Percentiles rank a stretch among this genome's conserved stretches.
These are phyloP conservation scores for Lucilia sericata DNA, from an alignment of 1,140 invertebrate genomes.

Conservation along the genomic window DNA sequence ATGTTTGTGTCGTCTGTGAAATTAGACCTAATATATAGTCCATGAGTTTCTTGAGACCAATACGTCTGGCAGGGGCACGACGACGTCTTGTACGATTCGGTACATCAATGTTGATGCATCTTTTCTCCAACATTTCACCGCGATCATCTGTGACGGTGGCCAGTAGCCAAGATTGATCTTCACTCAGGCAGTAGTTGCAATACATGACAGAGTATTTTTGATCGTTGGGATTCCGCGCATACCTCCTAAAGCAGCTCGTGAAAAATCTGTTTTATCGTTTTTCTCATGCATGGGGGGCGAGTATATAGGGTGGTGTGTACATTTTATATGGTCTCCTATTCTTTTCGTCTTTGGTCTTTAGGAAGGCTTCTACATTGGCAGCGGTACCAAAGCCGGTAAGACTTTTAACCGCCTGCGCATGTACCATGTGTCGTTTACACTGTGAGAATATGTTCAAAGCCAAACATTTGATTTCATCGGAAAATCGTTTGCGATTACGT, in stretches of 20 bases:
- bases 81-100: constrained; percentile 88
- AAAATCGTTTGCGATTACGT: constrained; percentile 75
- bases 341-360: constrained; percentile 92
- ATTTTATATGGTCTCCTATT: constrained; percentile 83
- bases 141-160: constrained; percentile 94
- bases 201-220: constrained; percentile 89
- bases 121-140: constrained; percentile 93
- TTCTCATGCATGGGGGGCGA: constrained; percentile 90
- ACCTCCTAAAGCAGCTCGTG: constrained; percentile 69
- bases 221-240: constrained; percentile 70
- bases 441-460: constrained; percentile 95
- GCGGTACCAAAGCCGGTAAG: constrained; percentile 98
- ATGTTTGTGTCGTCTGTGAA: constrained; percentile 90
- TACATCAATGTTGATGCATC: constrained; percentile 95
- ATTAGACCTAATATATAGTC: constrained; percentile 96
- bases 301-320: constrained; percentile 92
- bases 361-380: constrained; percentile 88
- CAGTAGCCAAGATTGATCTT: constrained; percentile 95
- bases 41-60: constrained; percentile 95
- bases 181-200: constrained; percentile 95
- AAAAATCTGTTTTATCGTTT: constrained; percentile 81
- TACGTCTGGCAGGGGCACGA: constrained; percentile 87
- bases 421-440: constrained; percentile 83
- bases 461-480: constrained; percentile 87
- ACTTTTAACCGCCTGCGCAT: constrained; percentile 87